Base-by-base conservation (phyloP, 1,140 invertebrate genomes). In the Orchesella cincta region DNA sequence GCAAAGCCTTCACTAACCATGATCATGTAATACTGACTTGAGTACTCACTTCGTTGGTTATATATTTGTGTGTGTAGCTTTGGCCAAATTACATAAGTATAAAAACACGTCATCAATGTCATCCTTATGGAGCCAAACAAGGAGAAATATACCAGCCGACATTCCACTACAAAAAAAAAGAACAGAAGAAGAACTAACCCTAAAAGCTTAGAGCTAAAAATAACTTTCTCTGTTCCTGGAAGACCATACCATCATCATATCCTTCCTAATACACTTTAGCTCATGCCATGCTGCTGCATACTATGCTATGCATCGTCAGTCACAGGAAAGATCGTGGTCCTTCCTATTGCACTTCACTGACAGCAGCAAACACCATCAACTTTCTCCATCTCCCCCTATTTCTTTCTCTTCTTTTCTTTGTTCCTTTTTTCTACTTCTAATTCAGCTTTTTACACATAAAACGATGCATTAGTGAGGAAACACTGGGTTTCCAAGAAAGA, bases 41-140 rank as follows among this genome's bases (percentile, higher is more conserved):
- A n/a, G n/a, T n/a, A n/a, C n/a, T n/a, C 20, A 20, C 39, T 46
- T 46, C 39, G 39, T 46, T 46, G 39, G 39, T 46, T 46, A 46
- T 20, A 20, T 46, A 46, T 20, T 46, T 46, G 20, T 46, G 8
- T n/a, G 39, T 46, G 23, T 67, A 31, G 28, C 62, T 31, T 12
- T 33, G 31, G 62, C 31, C 62, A 67, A 67, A 67, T 67, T 67
- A 67, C 62, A 67, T 12, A 5, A 33, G 62, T 33, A 67, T 3
- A 57, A n/a, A 67, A 67, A 67, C 62, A 67, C 62, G 33, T 67
- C 8, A 67, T 67, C 62, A 67, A 57, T 67, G 62, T 67, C 62
- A 67, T 67, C 62, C 29, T 67, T 29, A 67, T 57, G 54, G 54
- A n/a, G n/a, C n/a, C n/a, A n/a, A n/a, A n/a, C n/a, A n/a, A n/a